These are phyloP conservation scores for Clarias macrocephalus DNA, from an alignment of 2,113 vertebrate genomes.

Conservation along the genomic window DNA sequence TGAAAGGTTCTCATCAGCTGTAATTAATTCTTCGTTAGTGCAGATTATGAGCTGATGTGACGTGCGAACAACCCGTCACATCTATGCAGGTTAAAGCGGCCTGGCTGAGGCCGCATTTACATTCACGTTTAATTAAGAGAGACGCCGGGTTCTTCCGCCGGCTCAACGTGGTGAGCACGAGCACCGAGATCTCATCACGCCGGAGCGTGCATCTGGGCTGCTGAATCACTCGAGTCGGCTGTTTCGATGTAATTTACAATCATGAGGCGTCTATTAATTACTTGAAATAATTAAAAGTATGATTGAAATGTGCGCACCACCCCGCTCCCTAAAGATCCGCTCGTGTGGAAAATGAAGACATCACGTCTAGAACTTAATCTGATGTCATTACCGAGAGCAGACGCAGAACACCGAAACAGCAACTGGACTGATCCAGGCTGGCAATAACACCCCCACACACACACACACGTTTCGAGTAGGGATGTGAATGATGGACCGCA, in stretches of 20 bases:
- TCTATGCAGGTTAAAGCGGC: constrained; percentile 66
- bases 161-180: constrained; percentile 31
- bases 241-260: constrained; percentile 24
- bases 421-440: background rate
- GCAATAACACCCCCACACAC: background rate
- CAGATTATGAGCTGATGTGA: constrained; percentile 72
- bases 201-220: constrained; percentile 11
- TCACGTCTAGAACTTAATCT: constrained; percentile 29
- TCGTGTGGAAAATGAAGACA: constrained; percentile 47
- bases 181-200: background rate
- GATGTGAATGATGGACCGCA: constrained; percentile 4
- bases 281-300: constrained; percentile 40
- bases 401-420: background rate
- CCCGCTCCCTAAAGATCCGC: constrained; percentile 36
- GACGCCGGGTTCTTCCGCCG: constrained; percentile 62
- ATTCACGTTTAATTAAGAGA: constrained; percentile 76
- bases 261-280: constrained; percentile 37
- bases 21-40: constrained; percentile 83
- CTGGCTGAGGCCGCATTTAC: constrained; percentile 76
- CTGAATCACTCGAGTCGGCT: background rate
- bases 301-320: constrained; percentile 43
- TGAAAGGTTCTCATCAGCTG: constrained; percentile 77
- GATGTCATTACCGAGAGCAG: constrained; percentile 34
- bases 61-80: constrained; percentile 59
- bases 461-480: background rate